phyloP scores from a whole-genome alignment of 1,140 invertebrate species.

The Pseudomyrmex dendroicus region DNA sequence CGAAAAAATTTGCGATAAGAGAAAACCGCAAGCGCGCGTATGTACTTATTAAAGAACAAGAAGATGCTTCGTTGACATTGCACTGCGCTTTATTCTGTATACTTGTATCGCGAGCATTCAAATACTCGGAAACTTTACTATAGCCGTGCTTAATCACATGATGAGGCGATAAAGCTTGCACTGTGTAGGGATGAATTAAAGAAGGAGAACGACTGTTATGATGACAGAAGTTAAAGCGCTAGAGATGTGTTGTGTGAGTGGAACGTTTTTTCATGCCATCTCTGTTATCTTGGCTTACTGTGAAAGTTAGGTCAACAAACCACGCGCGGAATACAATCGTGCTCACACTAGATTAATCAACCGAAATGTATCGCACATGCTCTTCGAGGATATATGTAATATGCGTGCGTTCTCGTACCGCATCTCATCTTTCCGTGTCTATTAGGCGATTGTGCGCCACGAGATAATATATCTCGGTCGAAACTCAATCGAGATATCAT shows the following conservation, averaged over 20 bases:
- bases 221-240: neutral
- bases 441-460: neutral
- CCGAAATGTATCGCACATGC: neutral
- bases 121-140: conserved; percentile 49
- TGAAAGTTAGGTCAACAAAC: conserved; percentile 58
- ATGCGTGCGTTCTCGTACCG: neutral
- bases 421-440: neutral
- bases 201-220: conserved; percentile 3
- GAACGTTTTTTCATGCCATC: conserved; percentile 21
- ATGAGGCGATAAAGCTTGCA: conserved; percentile 1
- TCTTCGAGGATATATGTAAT: neutral
- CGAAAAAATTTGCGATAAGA: neutral
- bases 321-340: neutral
- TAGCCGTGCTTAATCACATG: conserved; percentile 49
- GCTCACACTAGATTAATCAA: neutral
- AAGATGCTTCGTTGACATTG: neutral
- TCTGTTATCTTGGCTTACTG: conserved; percentile 52
- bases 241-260: neutral
- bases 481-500: neutral
- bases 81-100: neutral
- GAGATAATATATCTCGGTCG: neutral
- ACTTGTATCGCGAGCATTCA: neutral
- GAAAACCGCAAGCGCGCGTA: no score
- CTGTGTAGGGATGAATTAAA: neutral
- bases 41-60: no score